Evolutionary conservation across 2,113 vertebrate genomes (phyloP), one percentile per base, ranked within the genome.

Genomic region (Diadophis punctatus): DNA sequence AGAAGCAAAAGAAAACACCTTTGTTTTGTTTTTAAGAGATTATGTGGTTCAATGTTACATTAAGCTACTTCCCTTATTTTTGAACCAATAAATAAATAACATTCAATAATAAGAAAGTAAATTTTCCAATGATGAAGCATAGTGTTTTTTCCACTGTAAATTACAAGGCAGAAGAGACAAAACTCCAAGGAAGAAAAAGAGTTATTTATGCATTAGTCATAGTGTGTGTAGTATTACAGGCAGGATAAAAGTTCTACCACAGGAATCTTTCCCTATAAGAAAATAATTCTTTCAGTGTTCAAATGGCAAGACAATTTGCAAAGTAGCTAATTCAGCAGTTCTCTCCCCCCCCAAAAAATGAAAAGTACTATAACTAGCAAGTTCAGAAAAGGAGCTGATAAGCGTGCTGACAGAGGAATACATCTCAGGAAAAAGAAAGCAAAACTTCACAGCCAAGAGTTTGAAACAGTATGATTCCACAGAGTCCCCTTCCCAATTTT

Each of bases 401-500:
- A 94, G 86, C 92, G 60, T 95, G 48, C 95, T 92, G 93, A 89
- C 90, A 94, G 52, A 74, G 91, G 93, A 95, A 87, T 27, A 90
- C 87, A 30, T 90, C 74, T 27, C 48, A 39, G 53, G 49, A n/a
- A 48, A 87, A 85, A 90, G 86, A 92, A 90, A 90, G 89, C 30
- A 58, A 92, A 92, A 90, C 46, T 0, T 43, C 0, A 55, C 43
- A 56, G 51, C 5, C 30, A 86, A 93, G 46, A 52, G 9, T 46
- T 4, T 90, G 52, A 49, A 25, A 48, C 39, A 0, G 4, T 88
- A 46, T 16, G 0, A 0, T 86, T 87, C 74, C 90, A 80, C 63
- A 27, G 49, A 90, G 48, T 0, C 23, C 58, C 74, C 8, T 89
- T 52, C n/a, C 27, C 80, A 53, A 20, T 23, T 10, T 90, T 85